Evolutionary conservation across 2,113 vertebrate genomes (phyloP).

Genomic region (Sylvia atricapilla): DNA sequence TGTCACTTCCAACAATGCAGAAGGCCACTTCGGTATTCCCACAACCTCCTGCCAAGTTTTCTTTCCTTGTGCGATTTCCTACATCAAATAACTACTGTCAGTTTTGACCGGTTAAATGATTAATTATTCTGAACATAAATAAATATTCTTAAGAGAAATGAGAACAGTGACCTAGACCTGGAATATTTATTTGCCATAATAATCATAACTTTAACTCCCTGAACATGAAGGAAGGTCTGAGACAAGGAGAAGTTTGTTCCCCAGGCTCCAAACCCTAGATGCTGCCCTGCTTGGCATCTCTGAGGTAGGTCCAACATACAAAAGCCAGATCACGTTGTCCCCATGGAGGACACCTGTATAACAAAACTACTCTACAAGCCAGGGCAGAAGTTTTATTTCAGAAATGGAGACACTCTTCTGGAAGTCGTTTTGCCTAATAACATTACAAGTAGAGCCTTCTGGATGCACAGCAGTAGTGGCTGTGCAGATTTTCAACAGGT

Average conservation of each 20-base stretch:
- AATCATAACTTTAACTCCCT: background rate
- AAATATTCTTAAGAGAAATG: constrained; percentile 16
- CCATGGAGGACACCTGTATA: rapidly evolving
- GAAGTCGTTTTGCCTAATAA: background rate
- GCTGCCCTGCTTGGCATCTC: background rate
- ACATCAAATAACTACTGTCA: constrained; percentile 21
- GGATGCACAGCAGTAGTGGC: background rate
- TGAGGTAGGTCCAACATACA: background rate
- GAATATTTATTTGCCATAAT: background rate
- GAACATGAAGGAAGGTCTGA: background rate
- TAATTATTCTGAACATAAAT: constrained; percentile 23
- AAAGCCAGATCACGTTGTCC: background rate
- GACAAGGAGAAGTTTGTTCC: background rate
- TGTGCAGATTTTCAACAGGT: background rate
- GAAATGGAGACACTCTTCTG: background rate
- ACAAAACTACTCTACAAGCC: background rate
- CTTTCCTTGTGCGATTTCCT: background rate
- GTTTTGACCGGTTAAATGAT: constrained; percentile 11
- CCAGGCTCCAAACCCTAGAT: background rate
- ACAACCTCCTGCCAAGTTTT: constrained; percentile 17
- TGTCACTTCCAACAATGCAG: background rate
- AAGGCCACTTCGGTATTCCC: constrained; percentile 42
- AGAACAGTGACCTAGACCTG: background rate
- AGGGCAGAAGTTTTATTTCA: background rate
- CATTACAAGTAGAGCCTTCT: background rate